A percentile compares a stretch with the other conserved stretches of the same genome.
phyloP scores from a whole-genome alignment of 1,140 invertebrate species.

The Anoplophora glabripennis region DNA sequence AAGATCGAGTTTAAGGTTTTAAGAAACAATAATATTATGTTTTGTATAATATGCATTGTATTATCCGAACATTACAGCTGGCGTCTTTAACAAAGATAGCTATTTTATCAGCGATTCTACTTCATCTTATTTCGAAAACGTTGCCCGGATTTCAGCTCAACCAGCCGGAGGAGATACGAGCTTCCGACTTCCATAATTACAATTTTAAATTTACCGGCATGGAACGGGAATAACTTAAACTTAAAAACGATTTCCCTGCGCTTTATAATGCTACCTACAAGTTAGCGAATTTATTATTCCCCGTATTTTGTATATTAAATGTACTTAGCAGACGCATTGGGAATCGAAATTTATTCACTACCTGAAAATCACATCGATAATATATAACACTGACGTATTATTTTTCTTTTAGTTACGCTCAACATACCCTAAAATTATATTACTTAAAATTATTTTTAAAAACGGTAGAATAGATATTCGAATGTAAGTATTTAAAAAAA shows the following conservation, averaged over 20 bases:
- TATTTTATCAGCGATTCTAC: conserved; percentile 24
- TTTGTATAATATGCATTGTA: conserved; percentile 46
- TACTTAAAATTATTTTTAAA: too few species aligned
- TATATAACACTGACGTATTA: too few species aligned
- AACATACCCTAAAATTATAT: too few species aligned
- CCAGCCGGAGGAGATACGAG: conserved; percentile 24
- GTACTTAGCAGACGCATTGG: too few species aligned
- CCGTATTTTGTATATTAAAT: too few species aligned
- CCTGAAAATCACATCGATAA: too few species aligned
- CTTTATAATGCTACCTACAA: conserved; percentile 15
- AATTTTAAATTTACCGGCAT: conserved; percentile 29
- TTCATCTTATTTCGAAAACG: neutral
- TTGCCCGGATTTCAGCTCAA: conserved; percentile 22
- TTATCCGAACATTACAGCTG: conserved; percentile 40
- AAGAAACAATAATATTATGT: conserved; percentile 49
- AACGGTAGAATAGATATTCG: too few species aligned
- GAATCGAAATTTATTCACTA: too few species aligned
- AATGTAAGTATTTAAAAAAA: too few species aligned
- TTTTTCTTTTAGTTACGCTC: too few species aligned
- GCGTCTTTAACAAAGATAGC: conserved; percentile 33
- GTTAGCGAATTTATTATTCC: too few species aligned
- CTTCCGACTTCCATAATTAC: conserved; percentile 32
- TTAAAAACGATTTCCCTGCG: conserved; percentile 22
- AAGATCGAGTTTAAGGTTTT: conserved; percentile 44
- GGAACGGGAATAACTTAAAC: conserved; percentile 9